A percentile compares a stretch with the other conserved stretches of the same genome.
Conservation (phyloP, 2,113 vertebrate species). For the zebrafish (Danio rerio) region GRCz12tu NC_133176.1:37550501-37551000, state of each 20-base stretch:
- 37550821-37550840: not conserved
- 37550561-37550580: slow-evolving; percentile 68
- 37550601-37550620: slow-evolving; percentile 76
- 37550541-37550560: slow-evolving; percentile 70
- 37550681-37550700: not conserved
- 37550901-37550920: too few relatives aligned
- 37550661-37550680: not conserved
- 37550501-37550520: slow-evolving; percentile 34
- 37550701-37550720: slow-evolving; percentile 24
- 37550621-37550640: slow-evolving; percentile 72
- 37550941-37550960: not conserved
- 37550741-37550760: not conserved
- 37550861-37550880: slow-evolving; percentile 19
- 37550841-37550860: not conserved
- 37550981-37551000: not conserved
- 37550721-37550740: slow-evolving; percentile 14
- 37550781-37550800: not conserved
- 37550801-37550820: too few relatives aligned
- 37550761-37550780: not conserved
- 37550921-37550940: too few relatives aligned
- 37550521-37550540: slow-evolving; percentile 47
- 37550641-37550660: slow-evolving; percentile 65
- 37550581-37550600: slow-evolving; percentile 55
- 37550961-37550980: not conserved
- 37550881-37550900: not conserved